Percentiles rank a stretch among this genome's conserved stretches.
These are phyloP conservation scores for Drosophila austrosaltans DNA, from an alignment of 2,888 invertebrate genomes.

Conservation along the genomic window DNA sequence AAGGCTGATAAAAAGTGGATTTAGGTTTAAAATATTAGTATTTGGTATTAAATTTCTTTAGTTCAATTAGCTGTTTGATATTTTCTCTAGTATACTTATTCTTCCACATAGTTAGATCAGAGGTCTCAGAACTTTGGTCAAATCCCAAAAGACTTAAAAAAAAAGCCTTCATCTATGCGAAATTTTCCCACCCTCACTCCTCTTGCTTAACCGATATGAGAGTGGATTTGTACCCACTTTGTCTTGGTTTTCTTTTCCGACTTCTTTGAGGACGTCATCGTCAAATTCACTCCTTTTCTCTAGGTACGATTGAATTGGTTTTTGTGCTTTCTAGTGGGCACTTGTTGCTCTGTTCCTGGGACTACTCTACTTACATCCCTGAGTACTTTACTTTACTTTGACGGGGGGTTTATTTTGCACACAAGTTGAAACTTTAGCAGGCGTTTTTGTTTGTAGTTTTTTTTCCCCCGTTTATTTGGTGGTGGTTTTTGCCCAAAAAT, in stretches of 20 bases:
- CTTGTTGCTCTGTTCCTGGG: conserved; percentile 54
- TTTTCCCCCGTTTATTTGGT: conserved; percentile 40
- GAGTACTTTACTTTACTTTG: conserved; percentile 9
- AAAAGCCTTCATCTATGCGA: background rate
- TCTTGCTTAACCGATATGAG: background rate
- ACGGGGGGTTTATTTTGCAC: conserved; percentile 44
- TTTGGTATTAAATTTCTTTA: no score
- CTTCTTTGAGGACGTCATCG: conserved; percentile 8
- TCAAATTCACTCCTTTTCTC: conserved; percentile 39
- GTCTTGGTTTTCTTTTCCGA: conserved; percentile 1
- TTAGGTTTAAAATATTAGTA: no score
- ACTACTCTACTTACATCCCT: background rate
- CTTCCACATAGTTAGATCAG: background rate
- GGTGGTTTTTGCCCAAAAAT: conserved; percentile 52
- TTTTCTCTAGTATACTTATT: background rate
- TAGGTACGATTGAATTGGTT: conserved; percentile 56
- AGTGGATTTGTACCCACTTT: conserved; percentile 42
- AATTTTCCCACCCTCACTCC: conserved; percentile 27
- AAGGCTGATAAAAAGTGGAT: no score
- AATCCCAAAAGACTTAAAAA: conserved; percentile 6
- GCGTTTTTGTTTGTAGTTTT: conserved; percentile 52
- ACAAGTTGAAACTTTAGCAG: conserved; percentile 38
- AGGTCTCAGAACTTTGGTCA: conserved; percentile 3
- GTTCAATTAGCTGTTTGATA: no score
- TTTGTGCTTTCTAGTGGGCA: conserved; percentile 55